These are phyloP conservation scores for Cantharis flavilabris DNA, from an alignment of 2,888 invertebrate genomes.

Conservation along the genomic window DNA sequence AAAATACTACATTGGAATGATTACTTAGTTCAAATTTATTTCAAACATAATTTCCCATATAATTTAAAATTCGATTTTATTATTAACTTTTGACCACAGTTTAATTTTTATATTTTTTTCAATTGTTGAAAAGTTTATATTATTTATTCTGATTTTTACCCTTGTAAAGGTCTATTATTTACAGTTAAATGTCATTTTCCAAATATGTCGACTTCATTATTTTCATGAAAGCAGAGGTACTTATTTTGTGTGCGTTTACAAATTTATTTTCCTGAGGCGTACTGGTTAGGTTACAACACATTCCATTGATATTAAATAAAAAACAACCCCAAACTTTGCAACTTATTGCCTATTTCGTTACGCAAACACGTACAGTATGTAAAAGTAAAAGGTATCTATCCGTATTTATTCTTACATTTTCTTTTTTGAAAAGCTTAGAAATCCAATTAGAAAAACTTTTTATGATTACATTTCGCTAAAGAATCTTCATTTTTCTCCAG, in stretches of 20 bases:
- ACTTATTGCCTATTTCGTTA: neutral
- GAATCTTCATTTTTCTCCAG: neutral
- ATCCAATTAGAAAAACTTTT: neutral
- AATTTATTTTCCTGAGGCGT: neutral
- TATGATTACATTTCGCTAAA: neutral
- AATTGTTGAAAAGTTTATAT: too few species aligned
- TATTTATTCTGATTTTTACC: too few species aligned
- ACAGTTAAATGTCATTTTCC: neutral
- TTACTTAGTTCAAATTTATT: neutral
- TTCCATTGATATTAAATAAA: neutral
- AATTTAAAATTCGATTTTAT: too few species aligned
- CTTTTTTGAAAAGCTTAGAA: neutral
- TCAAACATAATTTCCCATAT: neutral
- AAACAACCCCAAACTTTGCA: neutral
- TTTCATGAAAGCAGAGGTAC: neutral
- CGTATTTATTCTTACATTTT: neutral
- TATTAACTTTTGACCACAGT: too few species aligned
- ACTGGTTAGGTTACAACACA: neutral
- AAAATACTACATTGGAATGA: neutral
- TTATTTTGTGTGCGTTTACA: neutral
- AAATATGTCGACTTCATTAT: neutral
- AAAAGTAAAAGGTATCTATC: neutral
- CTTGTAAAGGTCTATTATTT: too few species aligned
- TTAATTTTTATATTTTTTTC: too few species aligned
- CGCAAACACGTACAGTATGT: neutral